phyloP scores from a whole-genome alignment of 1,140 invertebrate genomes.

The Scaptomyza hsui region DNA sequence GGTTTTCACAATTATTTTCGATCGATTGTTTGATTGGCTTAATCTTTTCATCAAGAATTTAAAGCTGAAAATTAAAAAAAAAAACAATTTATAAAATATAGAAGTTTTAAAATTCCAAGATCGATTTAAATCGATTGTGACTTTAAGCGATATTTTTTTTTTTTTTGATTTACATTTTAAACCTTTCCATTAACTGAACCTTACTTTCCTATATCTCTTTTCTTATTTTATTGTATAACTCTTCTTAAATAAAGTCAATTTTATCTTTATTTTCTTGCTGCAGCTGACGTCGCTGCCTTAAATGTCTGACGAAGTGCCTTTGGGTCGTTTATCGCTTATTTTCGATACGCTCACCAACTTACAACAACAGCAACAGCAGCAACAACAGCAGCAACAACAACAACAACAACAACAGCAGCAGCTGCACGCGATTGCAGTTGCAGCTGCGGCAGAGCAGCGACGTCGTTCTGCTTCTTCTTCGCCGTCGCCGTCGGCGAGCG shows the following conservation, averaged over 20 bases:
- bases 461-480: slow-evolving; percentile 75
- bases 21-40: no score
- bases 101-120: no score
- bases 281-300: slow-evolving; percentile 30
- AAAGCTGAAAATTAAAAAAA: no score
- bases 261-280: background rate
- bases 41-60: no score
- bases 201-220: background rate
- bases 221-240: no score
- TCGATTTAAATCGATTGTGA: slow-evolving; percentile 3
- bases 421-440: slow-evolving; percentile 72
- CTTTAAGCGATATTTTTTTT: no score
- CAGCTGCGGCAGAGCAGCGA: slow-evolving; percentile 32
- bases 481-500: slow-evolving; percentile 70
- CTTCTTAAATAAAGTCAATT: background rate
- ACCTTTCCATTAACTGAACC: no score
- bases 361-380: slow-evolving; percentile 85
- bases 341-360: slow-evolving; percentile 90
- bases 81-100: no score
- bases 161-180: no score
- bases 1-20: no score
- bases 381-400: slow-evolving; percentile 46
- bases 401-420: slow-evolving; percentile 69
- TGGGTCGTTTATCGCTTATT: slow-evolving; percentile 90
- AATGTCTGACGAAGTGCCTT: slow-evolving; percentile 87